These are phyloP conservation scores for Ophthalmolycus amberensis DNA, from an alignment of 2,113 vertebrate species.

Conservation along the genomic window DNA sequence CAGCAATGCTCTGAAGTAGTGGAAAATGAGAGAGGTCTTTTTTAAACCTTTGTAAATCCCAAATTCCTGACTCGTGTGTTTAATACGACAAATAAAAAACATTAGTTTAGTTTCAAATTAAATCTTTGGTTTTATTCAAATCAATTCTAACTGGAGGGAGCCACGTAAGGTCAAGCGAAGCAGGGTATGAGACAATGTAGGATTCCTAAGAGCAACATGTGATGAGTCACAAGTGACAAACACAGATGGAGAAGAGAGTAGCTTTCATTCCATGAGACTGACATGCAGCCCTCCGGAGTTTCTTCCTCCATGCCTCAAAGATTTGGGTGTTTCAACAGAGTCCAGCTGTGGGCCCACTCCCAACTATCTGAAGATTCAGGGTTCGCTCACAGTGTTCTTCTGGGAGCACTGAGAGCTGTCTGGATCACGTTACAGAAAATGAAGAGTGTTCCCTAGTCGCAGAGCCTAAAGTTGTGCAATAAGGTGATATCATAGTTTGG, in stretches of 20 bases:
- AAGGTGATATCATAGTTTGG: constrained; percentile 70
- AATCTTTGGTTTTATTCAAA: constrained; percentile 6
- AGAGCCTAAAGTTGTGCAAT: constrained; percentile 64
- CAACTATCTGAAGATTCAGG: constrained; percentile 54
- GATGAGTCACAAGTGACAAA: constrained; percentile 33
- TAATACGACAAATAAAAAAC: not conserved
- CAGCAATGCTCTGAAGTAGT: constrained; percentile 15
- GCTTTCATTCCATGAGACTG: constrained; percentile 18
- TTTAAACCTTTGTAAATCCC: constrained; percentile 5
- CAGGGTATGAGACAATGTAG: not conserved
- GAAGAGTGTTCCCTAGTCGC: constrained; percentile 52
- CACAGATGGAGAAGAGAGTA: constrained; percentile 30
- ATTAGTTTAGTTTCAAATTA: not conserved
- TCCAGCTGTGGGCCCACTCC: constrained; percentile 70
- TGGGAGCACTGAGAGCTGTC: constrained; percentile 52
- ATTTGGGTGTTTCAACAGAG: constrained; percentile 34
- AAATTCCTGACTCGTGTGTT: not conserved
- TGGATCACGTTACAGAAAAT: constrained; percentile 69
- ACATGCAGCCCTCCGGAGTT: constrained; percentile 7
- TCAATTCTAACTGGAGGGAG: not conserved
- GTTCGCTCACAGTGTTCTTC: constrained; percentile 46
- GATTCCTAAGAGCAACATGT: constrained; percentile 14
- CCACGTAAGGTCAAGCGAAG: constrained; percentile 15
- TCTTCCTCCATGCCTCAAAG: constrained; percentile 32
- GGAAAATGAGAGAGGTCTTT: constrained; percentile 26